Conservation (phyloP, 2,113 vertebrate genomes). For the Edolisoma coerulescens region DNA sequence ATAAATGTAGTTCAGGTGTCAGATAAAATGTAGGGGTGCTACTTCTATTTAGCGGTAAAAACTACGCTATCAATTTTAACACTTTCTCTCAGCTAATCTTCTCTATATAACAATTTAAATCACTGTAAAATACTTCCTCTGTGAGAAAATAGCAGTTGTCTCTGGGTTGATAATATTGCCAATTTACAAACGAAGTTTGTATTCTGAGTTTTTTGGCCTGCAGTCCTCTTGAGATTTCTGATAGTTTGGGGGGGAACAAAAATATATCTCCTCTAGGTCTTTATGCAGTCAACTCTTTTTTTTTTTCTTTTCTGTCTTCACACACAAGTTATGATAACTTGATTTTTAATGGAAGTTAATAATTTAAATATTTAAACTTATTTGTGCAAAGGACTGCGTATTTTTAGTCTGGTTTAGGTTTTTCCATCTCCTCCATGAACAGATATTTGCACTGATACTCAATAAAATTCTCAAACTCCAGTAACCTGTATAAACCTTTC, state of each 20-base stretch:
- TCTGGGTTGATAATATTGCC: background rate
- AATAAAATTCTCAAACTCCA: background rate
- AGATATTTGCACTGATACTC: background rate
- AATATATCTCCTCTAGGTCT: background rate
- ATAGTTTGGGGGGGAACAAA: background rate
- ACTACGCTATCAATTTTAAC: background rate
- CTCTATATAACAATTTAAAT: background rate
- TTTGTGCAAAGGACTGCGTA: background rate
- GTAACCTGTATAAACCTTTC: background rate
- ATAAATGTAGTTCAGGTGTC: background rate
- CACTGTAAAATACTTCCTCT: background rate
- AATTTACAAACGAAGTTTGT: background rate
- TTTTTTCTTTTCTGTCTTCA: background rate
- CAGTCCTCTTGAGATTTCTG: background rate
- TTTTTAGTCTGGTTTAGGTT: background rate
- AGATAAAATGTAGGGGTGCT: background rate
- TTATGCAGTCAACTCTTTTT: rapidly evolving
- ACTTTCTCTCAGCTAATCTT: background rate
- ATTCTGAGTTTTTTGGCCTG: background rate
- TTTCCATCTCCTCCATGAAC: background rate
- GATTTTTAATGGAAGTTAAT: background rate
- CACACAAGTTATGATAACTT: background rate
- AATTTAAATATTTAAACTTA: background rate
- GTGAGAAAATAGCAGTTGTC: background rate
- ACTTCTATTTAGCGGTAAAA: background rate